A percentile compares a stretch with the other conserved stretches of the same genome.
Evolutionary conservation across 1,140 invertebrate genomes (phyloP).

Genomic region (Saccostrea glomerata): DNA sequence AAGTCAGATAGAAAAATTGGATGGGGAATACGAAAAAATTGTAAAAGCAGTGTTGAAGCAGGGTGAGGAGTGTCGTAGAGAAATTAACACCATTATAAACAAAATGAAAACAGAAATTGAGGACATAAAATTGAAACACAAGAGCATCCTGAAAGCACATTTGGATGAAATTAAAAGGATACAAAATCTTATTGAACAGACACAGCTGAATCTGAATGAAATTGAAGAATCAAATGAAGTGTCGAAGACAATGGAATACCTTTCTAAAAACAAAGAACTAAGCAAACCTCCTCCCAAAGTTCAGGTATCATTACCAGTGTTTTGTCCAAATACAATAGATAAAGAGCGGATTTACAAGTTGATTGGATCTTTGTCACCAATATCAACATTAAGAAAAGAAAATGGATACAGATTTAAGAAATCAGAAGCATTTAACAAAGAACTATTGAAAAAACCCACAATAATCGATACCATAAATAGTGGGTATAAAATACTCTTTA

Average conservation of each 20-base stretch:
- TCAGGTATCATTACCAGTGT: no score
- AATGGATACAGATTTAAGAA: not conserved
- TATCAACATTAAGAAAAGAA: not conserved
- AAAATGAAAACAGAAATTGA: constrained; percentile 15
- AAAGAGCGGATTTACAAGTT: no score
- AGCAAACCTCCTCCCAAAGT: no score
- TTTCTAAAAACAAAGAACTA: no score
- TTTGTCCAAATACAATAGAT: no score
- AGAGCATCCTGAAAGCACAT: not conserved
- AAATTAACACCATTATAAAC: not conserved
- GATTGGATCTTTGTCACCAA: not conserved
- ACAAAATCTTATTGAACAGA: not conserved
- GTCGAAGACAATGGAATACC: no score
- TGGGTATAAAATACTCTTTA: not conserved
- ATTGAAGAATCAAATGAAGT: not conserved
- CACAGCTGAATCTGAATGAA: not conserved
- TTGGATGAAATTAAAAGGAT: not conserved
- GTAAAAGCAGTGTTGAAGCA: no score
- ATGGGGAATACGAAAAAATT: no score
- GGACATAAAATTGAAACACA: not conserved
- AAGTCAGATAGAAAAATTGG: not conserved
- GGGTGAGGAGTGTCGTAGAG: no score
- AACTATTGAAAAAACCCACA: not conserved
- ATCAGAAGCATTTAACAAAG: not conserved
- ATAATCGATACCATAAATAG: not conserved